Evolutionary conservation across 2,888 invertebrate genomes (phyloP), one percentile per base, ranked within the genome.

Genomic region (Seira ritae): DNA sequence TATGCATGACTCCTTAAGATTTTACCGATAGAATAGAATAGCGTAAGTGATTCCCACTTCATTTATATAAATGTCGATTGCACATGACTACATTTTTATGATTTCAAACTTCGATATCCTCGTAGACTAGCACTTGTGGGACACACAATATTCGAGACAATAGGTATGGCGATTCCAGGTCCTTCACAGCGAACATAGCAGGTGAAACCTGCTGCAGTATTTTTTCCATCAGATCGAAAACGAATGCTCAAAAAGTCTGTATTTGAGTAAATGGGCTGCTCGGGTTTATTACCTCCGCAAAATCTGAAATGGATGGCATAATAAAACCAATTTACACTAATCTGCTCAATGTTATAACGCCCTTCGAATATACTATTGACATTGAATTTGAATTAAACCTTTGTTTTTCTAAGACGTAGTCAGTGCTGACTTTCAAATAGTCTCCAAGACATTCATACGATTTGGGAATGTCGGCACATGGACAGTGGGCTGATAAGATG

Each of bases 151-250:
- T 66, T 50, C 3, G 84, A 74, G 6, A 65, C 24, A 4, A 69
- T 10, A 15, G 67, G 78, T 2, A 75, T 68, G 24, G 78, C 73
- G 31, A 66, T 46, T 19, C 87, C 87, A 12, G 84, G 76, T 8
- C 83, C 84, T 24, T 84, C 82, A 37, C 87, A 87, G 0, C 72
- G 71, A n/a, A 87, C 73, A 66, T 81, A 85, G 69, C 87, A 87
- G 1, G 84, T 62, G 55, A 87, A 87, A n/a, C 87, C 87, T 8
- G 76, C 10, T 3, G 75, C 87, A 22, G 86, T 84, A 1, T 71
- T 67, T 66, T 67, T 68, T 0, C 60, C 24, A 31, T 87, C 84
- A 46, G 85, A 78, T 20, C 84, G 70, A 50, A 87, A 87, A 42
- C 77, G 62, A 50, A 87, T 77, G 8, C 66, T 84, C 12, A 87